Base-by-base conservation (phyloP, 2,113 vertebrate genomes). In the Hippolais icterina region DNA sequence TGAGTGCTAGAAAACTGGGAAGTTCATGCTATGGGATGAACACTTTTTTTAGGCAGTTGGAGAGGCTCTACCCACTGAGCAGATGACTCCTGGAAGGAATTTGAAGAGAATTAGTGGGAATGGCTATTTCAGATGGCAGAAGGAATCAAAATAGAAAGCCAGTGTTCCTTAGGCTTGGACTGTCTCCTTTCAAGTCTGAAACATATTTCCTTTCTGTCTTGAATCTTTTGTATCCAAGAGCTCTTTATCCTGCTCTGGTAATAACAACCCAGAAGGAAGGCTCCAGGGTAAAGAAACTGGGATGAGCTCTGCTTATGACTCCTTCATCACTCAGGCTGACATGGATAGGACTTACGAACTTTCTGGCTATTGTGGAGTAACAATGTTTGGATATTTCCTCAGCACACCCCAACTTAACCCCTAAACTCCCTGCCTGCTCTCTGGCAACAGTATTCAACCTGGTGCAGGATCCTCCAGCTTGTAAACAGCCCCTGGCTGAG, bases 1-100 rank as follows among this genome's bases (percentile, higher is more conserved):
- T 97, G 96, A 98, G 66, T 92, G 72, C 74, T 89, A 63, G 70
- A 96, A 97, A 96, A 90, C 87, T 95, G 96, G 74, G 87, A 97
- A 92, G 94, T 95, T 96, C 82, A 93, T 84, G 93, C 89, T 79
- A 79, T 87, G 90, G 77, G 63, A 94, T 92, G 85, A 90, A 82
- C 82, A 35, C 24, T 50, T 95, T 97, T 96, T 96, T 95, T 85
- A 94, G 87, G 93, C 92, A 74, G 74, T 39, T 66, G 65, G 53
- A 96, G 64, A 92, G 83, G 17, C 47, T 93, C 79, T 93, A 68
- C 79, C 76, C 69, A 59, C 71, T 35, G 22, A 86, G 49, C 52
- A 92, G 75, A 90, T 47, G 71, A 96, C 41, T 94, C 20, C 60
- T 95, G 92, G 65, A 96, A 95, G 93, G 87, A 92, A 94, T 96